Evolutionary conservation across 53 echinoderm and acorn worm genomes (phyloP).

Genomic region (Apostichopus leukothele): DNA sequence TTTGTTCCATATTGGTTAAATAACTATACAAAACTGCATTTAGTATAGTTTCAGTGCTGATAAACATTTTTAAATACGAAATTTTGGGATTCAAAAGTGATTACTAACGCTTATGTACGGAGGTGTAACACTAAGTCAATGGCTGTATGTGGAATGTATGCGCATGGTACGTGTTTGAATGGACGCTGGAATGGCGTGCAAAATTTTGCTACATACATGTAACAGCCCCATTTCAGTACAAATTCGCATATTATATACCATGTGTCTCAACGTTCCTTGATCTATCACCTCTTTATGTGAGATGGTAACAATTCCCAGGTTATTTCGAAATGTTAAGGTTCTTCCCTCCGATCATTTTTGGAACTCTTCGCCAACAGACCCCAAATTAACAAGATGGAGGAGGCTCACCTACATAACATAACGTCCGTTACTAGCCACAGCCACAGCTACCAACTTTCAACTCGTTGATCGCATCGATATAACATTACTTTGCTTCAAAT

Average conservation of each 20-base stretch:
- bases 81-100: not conserved
- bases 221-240: not conserved
- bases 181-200: not conserved
- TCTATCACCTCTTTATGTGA: not conserved
- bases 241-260: not conserved
- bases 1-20: not conserved
- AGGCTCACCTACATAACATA: not conserved
- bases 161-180: not conserved
- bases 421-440: not conserved
- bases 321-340: not conserved
- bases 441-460: not conserved
- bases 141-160: not conserved
- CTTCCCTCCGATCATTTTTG: not conserved
- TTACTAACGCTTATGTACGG: not conserved
- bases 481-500: not conserved
- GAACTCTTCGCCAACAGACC: not conserved
- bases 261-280: not conserved
- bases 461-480: not conserved
- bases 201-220: not conserved
- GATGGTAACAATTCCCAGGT: not conserved
- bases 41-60: not conserved
- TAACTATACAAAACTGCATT: not conserved
- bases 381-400: not conserved
- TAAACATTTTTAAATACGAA: not conserved
- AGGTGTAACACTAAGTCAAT: conserved; percentile 11